Evolutionary conservation across 2,113 vertebrate genomes (phyloP), one percentile per base, ranked within the genome.

Genomic region (Notarius lentiginosus): DNA sequence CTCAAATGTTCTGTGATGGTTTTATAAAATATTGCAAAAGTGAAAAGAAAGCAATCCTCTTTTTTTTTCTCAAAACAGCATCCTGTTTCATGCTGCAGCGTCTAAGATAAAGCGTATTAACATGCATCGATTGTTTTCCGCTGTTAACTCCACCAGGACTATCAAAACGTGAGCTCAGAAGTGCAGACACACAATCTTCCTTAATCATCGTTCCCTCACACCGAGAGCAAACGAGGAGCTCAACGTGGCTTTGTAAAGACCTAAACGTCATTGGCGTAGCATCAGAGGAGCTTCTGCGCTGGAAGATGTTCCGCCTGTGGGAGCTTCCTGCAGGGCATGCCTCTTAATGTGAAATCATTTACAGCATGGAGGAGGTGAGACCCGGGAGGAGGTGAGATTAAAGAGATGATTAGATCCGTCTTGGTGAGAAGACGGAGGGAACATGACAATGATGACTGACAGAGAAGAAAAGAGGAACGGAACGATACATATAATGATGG

Each of bases 131-230:
- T 79, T 88, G 82, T 84, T 76, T 84, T 53, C n/a, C 34, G 47
- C 2, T 75, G 47, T 73, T 86, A 18, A 49, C 56, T 77, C 70
- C 84, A 68, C 51, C 53, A 72, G 87, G 68, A 91, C 63, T 72
- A 68, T 75, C 63, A 80, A 84, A 90, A 91, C 83, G 76, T n/a
- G 61, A 53, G 80, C 91, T 92, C 86, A 91, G 91, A 89, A 92
- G 87, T 90, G 92, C 88, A 86, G 88, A 89, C 85, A 47, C 9
- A 10, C 55, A 1, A 11, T 56, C 89, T 92, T 92, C 91, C 90
- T 87, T 91, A 87, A 91, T 95, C 90, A 90, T 95, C 90, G 91
- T 91, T 90, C 90, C 88, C 79, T 82, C 76, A 91, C 86, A 84
- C 82, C 89, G 90, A 34, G 79, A 77, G 73, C 82, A 84, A 79